Conservation (phyloP, 1,140 invertebrate species). For the Anastrepha obliqua region DNA sequence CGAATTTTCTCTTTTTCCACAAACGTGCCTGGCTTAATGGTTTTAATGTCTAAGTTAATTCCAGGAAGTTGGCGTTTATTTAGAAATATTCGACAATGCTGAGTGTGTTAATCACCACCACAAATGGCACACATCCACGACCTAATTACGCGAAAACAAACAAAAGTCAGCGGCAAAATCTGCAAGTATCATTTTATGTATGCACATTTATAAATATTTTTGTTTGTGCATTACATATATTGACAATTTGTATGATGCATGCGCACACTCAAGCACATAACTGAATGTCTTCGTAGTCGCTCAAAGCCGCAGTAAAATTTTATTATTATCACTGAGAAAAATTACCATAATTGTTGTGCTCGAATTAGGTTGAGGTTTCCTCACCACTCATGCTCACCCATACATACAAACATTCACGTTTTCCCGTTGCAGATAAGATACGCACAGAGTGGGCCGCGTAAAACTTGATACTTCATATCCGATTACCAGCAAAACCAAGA, state of each 20-base stretch:
- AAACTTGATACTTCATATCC: neutral
- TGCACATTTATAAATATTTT: neutral
- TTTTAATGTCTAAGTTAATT: neutral
- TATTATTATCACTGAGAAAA: slow-evolving; percentile 13
- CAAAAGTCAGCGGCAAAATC: neutral
- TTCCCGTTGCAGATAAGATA: neutral
- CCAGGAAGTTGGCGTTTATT: slow-evolving; percentile 30
- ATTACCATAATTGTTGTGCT: slow-evolving; percentile 43
- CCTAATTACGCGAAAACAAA: neutral
- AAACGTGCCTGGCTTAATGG: neutral
- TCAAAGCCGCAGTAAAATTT: slow-evolving; percentile 28
- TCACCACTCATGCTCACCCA: neutral
- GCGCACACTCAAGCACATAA: neutral
- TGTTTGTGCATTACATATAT: neutral
- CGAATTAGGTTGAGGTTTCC: slow-evolving; percentile 39
- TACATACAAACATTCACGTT: neutral
- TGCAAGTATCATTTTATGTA: neutral
- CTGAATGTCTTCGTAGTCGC: neutral
- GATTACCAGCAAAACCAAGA: slow-evolving; percentile 4
- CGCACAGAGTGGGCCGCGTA: neutral
- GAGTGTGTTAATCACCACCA: neutral
- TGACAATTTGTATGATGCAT: neutral
- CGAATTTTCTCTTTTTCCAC: neutral
- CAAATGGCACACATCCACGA: slow-evolving; percentile 23
- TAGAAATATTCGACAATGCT: slow-evolving; percentile 37